phyloP scores from a whole-genome alignment of 2,797 vertebrate genomes.

The Hoplostethus atlanticus region DNA sequence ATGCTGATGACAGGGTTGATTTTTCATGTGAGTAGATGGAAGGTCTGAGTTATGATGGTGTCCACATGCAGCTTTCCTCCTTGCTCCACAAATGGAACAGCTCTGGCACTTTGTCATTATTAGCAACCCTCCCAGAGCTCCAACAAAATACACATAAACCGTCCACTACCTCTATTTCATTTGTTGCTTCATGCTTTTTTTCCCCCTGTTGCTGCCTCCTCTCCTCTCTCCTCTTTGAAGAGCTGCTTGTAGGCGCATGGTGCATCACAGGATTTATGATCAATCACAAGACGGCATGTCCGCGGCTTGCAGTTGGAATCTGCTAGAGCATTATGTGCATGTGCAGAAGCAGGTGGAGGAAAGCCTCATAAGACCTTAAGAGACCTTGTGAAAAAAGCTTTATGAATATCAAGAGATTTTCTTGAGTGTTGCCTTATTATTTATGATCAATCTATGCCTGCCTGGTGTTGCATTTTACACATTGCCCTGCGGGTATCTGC shows the following conservation, averaged over 20 bases:
- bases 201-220: conserved; percentile 37
- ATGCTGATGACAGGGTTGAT: conserved; percentile 70
- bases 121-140: conserved; percentile 60
- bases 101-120: conserved; percentile 74
- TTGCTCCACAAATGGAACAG: conserved; percentile 67
- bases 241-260: conserved; percentile 41
- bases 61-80: conserved; percentile 64
- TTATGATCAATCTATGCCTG: conserved; percentile 39
- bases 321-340: conserved; percentile 49
- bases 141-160: conserved; percentile 54
- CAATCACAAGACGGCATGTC: conserved; percentile 46
- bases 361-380: conserved; percentile 28
- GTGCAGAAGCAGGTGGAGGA: not conserved
- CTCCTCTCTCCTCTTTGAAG: conserved; percentile 23
- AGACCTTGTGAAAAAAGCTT: conserved; percentile 36
- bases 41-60: conserved; percentile 65
- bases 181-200: conserved; percentile 66
- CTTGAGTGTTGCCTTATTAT: conserved; percentile 26
- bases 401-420: conserved; percentile 44
- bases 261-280: conserved; percentile 69
- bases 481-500: conserved; percentile 28
- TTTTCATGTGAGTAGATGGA: conserved; percentile 74
- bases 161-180: conserved; percentile 60
- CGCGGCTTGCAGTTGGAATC: conserved; percentile 36
- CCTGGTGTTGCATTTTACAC: conserved; percentile 51